A percentile compares a stretch with the other conserved stretches of the same genome.
Evolutionary conservation across 2,888 invertebrate genomes (phyloP).

Genomic region (Synanthedon andrenaeformis): DNA sequence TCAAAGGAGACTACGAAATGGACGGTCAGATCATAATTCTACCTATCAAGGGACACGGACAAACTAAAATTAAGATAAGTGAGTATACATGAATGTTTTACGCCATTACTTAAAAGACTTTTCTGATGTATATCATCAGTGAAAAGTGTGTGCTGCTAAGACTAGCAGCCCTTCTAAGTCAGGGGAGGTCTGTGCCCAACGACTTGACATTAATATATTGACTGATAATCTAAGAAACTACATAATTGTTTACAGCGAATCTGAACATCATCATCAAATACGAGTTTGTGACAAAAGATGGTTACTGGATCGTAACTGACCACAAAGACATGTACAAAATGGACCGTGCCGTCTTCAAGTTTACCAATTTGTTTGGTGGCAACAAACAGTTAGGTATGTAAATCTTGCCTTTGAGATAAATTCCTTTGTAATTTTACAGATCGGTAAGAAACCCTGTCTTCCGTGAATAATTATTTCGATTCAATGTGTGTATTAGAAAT

Average conservation of each 20-base stretch:
- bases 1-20: slow-evolving; percentile 64
- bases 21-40: slow-evolving; percentile 64
- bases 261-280: slow-evolving; percentile 58
- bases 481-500: too few relatives aligned
- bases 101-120: too few relatives aligned
- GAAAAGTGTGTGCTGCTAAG: too few relatives aligned
- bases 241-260: slow-evolving; percentile 33
- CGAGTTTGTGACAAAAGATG: slow-evolving; percentile 44
- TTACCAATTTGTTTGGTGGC: slow-evolving; percentile 57
- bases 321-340: slow-evolving; percentile 60
- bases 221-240: too few relatives aligned
- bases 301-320: slow-evolving; percentile 45
- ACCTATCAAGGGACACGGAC: slow-evolving; percentile 64
- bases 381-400: slow-evolving; percentile 54
- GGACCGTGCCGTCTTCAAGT: slow-evolving; percentile 59
- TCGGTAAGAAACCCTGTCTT: not conserved
- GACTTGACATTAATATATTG: too few relatives aligned
- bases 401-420: not conserved
- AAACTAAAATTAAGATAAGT: slow-evolving; percentile 65
- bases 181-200: too few relatives aligned
- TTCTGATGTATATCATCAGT: too few relatives aligned
- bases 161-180: too few relatives aligned
- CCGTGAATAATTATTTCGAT: too few relatives aligned
- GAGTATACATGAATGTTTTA: slow-evolving; percentile 22
- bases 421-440: not conserved